Base-by-base conservation (phyloP, 2,113 vertebrate genomes). In the Phycodurus eques region DNA sequence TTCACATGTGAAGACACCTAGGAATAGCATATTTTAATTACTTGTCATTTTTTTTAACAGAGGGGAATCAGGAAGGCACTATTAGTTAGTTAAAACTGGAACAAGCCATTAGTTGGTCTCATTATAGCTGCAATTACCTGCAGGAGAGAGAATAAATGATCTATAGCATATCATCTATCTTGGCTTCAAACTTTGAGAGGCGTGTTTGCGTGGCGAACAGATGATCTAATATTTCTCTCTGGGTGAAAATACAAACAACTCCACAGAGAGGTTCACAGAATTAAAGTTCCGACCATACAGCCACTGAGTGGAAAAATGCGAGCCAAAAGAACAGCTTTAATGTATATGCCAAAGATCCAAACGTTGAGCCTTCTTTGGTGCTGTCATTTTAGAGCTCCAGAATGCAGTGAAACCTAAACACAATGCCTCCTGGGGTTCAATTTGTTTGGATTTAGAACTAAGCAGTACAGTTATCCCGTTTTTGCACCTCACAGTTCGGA, bases 121-220 rank as follows among this genome's bases (percentile, higher is more conserved):
- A 91, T 92, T 91, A 90, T 31, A 72, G 78, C 75, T 61, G 56
- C 54, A 87, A 87, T 88, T 83, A 89, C 84, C 80, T 83, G 80
- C 64, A 71, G 81, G 78, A 85, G 63, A 71, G 57, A 73, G 53
- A 46, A 74, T 4, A 0, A 51, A 75, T 82, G 82, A 87, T 87
- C 43, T 68, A 85, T 86, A 46, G 67, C 69, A 12, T 74, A 51
- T 86, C 70, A 85, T 80, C 75, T 67, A 78, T 88, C 81, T 78
- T 68, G 56, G 68, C 74, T 78, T 65, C 57, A 49, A 73, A 77
- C 74, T 78, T 63, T 47, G 1, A 44, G 47, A 39, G 54, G 68
- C 74, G 22, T 53, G 39, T 80, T 72, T 73, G 59, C 42, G 80
- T 49, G 69, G 27, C 80, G 4, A 47, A 39, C 8, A 14, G 10